Conservation (phyloP, 2,888 invertebrate species). For the Rhagonycha lutea region DNA sequence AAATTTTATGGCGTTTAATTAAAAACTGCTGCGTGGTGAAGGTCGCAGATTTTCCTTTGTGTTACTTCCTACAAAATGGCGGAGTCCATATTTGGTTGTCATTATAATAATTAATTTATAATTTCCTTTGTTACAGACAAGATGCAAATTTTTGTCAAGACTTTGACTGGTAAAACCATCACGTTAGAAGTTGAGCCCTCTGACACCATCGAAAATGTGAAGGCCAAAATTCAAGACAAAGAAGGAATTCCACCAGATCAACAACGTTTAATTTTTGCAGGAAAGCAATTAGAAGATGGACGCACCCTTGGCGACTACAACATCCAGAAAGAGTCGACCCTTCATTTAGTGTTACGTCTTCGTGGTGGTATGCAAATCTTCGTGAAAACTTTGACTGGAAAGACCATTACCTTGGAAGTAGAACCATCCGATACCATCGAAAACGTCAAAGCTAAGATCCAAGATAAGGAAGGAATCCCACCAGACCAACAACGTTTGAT, state of each 20-base stretch:
- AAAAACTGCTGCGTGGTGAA: neutral
- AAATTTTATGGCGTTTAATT: neutral
- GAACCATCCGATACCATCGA: neutral
- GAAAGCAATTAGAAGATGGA: slow-evolving; percentile 95
- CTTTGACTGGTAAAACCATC: slow-evolving; percentile 93
- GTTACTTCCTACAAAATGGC: neutral
- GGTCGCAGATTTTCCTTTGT: neutral
- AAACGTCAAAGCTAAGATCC: neutral
- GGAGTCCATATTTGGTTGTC: neutral
- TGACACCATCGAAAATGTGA: slow-evolving; percentile 94
- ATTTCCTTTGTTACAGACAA: slow-evolving; percentile 11
- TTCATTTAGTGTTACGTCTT: slow-evolving; percentile 85
- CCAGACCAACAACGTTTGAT: neutral
- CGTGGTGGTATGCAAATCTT: slow-evolving; percentile 71
- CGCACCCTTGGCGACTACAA: slow-evolving; percentile 85
- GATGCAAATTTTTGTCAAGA: slow-evolving; percentile 98
- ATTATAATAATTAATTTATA: neutral
- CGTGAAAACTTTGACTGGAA: neutral
- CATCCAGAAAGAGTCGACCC: slow-evolving; percentile 92
- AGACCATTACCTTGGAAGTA: neutral
- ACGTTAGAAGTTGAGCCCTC: slow-evolving; percentile 91
- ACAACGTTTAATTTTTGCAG: slow-evolving; percentile 91
- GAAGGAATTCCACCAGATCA: slow-evolving; percentile 92
- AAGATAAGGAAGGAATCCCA: neutral
- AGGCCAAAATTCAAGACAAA: slow-evolving; percentile 90